Percentiles rank a stretch among this genome's conserved stretches.
These are phyloP conservation scores for Diachasma alloeum DNA, from an alignment of 1,140 invertebrate genomes.

Conservation along the genomic window DNA sequence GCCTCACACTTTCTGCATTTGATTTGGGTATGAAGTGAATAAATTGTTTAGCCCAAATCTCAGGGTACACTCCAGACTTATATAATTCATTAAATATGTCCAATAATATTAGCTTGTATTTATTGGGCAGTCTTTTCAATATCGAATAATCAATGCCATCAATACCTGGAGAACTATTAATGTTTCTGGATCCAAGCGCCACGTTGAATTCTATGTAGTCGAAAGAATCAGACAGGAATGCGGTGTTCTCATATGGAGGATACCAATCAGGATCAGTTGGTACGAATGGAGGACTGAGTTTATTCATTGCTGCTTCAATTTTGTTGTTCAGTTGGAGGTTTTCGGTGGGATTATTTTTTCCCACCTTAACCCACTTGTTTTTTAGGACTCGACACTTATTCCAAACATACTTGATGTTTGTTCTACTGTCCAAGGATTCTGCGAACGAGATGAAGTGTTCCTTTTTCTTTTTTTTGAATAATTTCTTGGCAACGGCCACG, in stretches of 20 bases:
- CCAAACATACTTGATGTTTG: conserved; percentile 8
- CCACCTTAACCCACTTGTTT: conserved; percentile 16
- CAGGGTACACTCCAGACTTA: not conserved
- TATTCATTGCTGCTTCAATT: not conserved
- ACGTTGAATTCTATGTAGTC: conserved; percentile 7
- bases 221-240: not conserved
- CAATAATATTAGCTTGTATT: conserved; percentile 13
- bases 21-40: not conserved
- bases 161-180: not conserved
- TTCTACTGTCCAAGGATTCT: not conserved
- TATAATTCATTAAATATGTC: conserved; percentile 27
- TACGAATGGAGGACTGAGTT: not conserved
- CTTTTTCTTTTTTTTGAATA: conserved; percentile 30
- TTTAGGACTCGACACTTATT: conserved; percentile 12
- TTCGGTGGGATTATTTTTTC: not conserved
- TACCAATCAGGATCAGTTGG: not conserved
- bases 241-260: not conserved
- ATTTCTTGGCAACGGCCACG: conserved; percentile 21
- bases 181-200: not conserved
- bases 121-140: not conserved
- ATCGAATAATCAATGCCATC: conserved; percentile 9
- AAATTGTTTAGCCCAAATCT: conserved; percentile 3
- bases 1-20: not conserved
- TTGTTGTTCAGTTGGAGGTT: not conserved
- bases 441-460: not conserved